Evolutionary conservation across 2,888 invertebrate species (phyloP), one percentile per base, ranked within the genome.

Genomic region (Caradrina clavipalpis): DNA sequence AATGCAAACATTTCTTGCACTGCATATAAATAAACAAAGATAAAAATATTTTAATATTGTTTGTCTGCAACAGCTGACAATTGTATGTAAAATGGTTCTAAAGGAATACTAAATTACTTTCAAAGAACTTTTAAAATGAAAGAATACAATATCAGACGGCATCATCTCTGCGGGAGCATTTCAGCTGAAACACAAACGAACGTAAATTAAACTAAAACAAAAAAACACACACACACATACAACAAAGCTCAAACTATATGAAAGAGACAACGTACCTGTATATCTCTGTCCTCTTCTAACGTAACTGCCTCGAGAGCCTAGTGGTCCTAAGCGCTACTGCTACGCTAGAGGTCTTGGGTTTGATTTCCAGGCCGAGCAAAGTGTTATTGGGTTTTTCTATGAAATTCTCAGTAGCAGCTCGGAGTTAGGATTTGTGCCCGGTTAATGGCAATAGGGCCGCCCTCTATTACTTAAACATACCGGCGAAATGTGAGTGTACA

Each of bases 31-130:
- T 8, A 59, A 17, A 60, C 39, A 55, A 11, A 49, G 10, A 51
- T 31, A 42, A 26, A 13, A 15, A 53, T 39, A 10, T 60, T 26
- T 42, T 74, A 54, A 45, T 39, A 35, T 45, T 11, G 19, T 17
- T 50, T n/a, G 50, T 56, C 31, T 21, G 19, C 19, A 51, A 60
- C 7, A 22, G 13, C 11, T 13, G n/a, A n/a, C n/a, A n/a, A 17
- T 35, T 47, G 11, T 47, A 65, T 42, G 21, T 55, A 31, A 42
- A 21, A 17, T 10, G 22, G 31, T 49, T 45, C 0, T 13, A 47
- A 26, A 53, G 26, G 49, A 53, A 47, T 11, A 11, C 6, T 10
- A n/a, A 45, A 61, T 31, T 13, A 8, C 11, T 60, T 61, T 60
- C 2, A 11, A 15, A 54, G 21, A 56, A 47, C 51, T 62, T n/a